Percentiles rank a stretch among this genome's conserved stretches.
Evolutionary conservation across 1,140 invertebrate genomes (phyloP).

Genomic region (Procambarus virginalis): DNA sequence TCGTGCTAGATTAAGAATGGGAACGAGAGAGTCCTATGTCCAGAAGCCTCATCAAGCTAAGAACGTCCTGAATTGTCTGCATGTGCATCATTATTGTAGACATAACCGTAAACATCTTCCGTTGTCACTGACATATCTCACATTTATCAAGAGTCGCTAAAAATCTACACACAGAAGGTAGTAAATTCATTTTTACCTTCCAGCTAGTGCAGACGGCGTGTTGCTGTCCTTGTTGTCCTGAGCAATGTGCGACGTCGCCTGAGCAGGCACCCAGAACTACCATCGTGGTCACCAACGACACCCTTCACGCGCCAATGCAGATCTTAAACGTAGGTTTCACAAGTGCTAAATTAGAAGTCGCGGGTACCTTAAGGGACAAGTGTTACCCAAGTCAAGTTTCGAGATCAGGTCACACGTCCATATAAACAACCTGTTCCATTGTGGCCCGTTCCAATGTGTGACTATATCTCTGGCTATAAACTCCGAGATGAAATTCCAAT

Average conservation of each 20-base stretch:
- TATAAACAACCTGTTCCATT: constrained; percentile 46
- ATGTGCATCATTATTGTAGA: no score
- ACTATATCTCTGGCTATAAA: constrained; percentile 46
- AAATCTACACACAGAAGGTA: no score
- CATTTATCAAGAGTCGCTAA: no score
- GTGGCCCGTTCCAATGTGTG: constrained; percentile 13
- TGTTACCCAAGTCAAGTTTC: background rate
- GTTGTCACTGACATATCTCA: no score
- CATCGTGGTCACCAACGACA: background rate
- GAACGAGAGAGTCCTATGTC: no score
- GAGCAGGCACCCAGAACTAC: background rate
- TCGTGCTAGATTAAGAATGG: no score
- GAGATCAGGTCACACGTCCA: constrained; percentile 9
- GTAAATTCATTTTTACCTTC: no score
- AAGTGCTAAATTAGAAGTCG: background rate
- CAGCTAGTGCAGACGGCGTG: no score
- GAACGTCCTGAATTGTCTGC: no score
- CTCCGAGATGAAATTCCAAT: constrained; percentile 45
- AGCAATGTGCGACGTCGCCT: background rate
- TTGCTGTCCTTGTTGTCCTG: background rate
- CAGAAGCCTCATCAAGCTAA: no score
- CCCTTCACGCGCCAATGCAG: background rate
- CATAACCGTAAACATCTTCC: no score
- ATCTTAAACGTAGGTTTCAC: background rate
- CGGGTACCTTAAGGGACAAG: background rate